These are phyloP conservation scores for Recurvirostra avosetta DNA, from an alignment of 2,113 vertebrate species.

Conservation along the genomic window DNA sequence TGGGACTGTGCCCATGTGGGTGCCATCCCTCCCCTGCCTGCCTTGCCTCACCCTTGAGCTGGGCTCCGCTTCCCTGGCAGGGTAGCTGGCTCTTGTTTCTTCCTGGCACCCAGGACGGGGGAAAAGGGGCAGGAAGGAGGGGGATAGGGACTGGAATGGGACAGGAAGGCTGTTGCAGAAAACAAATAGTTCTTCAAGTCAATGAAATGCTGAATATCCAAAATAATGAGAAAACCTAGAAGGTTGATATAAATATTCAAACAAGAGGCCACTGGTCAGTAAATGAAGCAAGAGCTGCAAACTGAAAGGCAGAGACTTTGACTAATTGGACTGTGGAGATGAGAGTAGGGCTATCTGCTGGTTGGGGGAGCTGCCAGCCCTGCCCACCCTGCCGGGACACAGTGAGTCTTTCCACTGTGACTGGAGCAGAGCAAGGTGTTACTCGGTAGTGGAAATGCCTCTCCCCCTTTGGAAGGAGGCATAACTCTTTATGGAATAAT, in stretches of 20 bases:
- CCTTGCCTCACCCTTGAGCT: fast-evolving
- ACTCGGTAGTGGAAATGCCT: neutral
- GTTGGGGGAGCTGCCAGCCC: neutral
- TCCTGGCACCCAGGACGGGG: neutral
- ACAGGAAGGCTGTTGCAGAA: neutral
- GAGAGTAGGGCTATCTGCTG: neutral
- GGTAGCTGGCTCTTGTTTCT: neutral
- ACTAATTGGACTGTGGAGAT: neutral
- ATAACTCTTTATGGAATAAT: slow-evolving; percentile 5
- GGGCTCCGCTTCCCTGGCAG: neutral
- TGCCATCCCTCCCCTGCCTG: neutral
- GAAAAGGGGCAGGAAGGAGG: neutral
- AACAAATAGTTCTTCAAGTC: neutral
- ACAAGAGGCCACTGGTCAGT: neutral
- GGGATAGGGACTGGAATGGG: neutral
- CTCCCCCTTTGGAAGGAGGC: neutral
- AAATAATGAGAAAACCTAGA: neutral
- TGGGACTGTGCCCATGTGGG: fast-evolving
- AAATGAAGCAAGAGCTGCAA: neutral
- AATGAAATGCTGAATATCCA: neutral
- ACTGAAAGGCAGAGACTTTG: neutral
- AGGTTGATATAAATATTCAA: neutral
- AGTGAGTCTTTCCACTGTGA: neutral
- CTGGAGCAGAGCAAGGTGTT: neutral
- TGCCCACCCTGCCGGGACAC: neutral